Percentiles rank a stretch among this genome's conserved stretches.
Evolutionary conservation across 2,888 invertebrate genomes (phyloP).

Genomic region (Acanthoscelides obtectus): DNA sequence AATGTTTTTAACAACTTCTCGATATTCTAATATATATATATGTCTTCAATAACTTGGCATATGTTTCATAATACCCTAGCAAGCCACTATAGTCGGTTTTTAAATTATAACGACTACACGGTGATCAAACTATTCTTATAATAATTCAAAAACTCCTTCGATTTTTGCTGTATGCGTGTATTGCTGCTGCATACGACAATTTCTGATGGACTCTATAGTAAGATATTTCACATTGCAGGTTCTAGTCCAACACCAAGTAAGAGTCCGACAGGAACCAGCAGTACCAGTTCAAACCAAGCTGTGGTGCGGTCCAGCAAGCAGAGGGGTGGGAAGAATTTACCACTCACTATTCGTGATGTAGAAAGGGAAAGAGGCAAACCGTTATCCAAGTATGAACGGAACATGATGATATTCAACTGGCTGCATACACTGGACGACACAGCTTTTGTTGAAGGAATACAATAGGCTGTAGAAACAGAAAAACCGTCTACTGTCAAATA

Average conservation of each 20-base stretch:
- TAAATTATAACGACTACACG: no score
- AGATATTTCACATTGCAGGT: slow-evolving; percentile 33
- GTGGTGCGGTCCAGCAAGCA: slow-evolving; percentile 46
- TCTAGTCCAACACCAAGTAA: slow-evolving; percentile 35
- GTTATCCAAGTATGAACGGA: slow-evolving; percentile 83
- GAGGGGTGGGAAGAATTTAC: slow-evolving; percentile 51
- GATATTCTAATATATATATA: no score
- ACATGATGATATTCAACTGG: slow-evolving; percentile 96
- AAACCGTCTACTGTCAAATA: background rate
- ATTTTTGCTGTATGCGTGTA: no score
- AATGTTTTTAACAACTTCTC: no score
- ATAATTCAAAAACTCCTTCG: no score
- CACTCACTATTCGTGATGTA: slow-evolving; percentile 72
- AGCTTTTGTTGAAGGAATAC: slow-evolving; percentile 51
- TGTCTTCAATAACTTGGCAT: no score
- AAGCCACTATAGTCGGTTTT: no score
- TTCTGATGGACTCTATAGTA: no score
- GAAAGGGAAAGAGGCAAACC: slow-evolving; percentile 79
- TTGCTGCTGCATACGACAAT: no score
- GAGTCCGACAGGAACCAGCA: slow-evolving; percentile 34
- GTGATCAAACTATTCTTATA: no score
- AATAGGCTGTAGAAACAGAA: slow-evolving; percentile 26
- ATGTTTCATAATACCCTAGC: no score
- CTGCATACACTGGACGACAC: slow-evolving; percentile 80
- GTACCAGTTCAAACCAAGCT: slow-evolving; percentile 47